Percentiles rank a stretch among this genome's conserved stretches.
Conservation (phyloP, 1,140 invertebrate genomes). For the Drosophila sproati region DNA sequence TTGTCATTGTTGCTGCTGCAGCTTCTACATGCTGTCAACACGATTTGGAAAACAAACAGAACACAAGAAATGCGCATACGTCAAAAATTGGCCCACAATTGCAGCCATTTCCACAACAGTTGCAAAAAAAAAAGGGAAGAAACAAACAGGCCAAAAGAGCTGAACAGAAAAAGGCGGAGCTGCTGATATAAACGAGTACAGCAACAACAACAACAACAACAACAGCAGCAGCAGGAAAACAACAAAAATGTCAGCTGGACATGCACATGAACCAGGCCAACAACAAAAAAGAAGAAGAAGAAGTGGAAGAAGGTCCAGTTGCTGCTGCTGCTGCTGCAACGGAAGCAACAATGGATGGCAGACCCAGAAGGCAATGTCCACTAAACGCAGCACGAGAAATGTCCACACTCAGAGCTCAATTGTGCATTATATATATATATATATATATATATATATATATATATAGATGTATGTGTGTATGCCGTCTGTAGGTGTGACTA, state of each 20-base stretch:
- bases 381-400: conserved; percentile 62
- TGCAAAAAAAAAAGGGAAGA: conserved; percentile 22
- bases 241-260: conserved; percentile 59
- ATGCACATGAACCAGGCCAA: conserved; percentile 40
- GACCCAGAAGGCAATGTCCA: conserved; percentile 35
- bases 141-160: conserved; percentile 5
- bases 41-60: conserved; percentile 68
- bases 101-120: conserved; percentile 39
- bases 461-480: conserved; percentile 24
- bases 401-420: conserved; percentile 72
- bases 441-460: conserved; percentile 5
- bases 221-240: conserved; percentile 19
- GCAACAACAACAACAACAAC: conserved; percentile 36
- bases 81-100: conserved; percentile 80
- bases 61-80: conserved; percentile 54
- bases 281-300: conserved; percentile 26
- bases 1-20: conserved; percentile 16
- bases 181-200: conserved; percentile 36
- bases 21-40: conserved; percentile 65
- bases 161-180: conserved; percentile 41
- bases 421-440: conserved; percentile 15
- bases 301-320: conserved; percentile 32
- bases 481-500: conserved; percentile 10
- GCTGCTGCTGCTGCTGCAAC: conserved; percentile 43
- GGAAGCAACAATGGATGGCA: conserved; percentile 63